These are phyloP conservation scores for Grammomys surdaster DNA, from an alignment of 2,113 vertebrate species.

Conservation along the genomic window DNA sequence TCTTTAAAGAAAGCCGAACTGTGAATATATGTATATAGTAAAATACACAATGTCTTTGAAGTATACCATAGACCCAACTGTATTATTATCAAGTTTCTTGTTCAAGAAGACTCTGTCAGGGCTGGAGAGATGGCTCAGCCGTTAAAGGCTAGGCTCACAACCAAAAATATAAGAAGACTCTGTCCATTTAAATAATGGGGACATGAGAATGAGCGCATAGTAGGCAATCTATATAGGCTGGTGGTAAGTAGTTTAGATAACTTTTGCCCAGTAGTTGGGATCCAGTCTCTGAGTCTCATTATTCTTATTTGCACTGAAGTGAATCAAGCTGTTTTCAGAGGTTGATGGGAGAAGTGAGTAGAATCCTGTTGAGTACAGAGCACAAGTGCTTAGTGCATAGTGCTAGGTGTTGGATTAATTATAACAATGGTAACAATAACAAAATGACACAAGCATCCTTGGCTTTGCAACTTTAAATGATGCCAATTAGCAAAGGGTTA, in stretches of 20 bases:
- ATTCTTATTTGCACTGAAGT: constrained; percentile 13
- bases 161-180: no score
- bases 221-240: background rate
- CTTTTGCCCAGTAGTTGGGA: background rate
- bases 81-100: constrained; percentile 59
- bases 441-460: background rate
- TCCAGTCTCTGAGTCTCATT: background rate
- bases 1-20: constrained; percentile 72
- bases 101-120: background rate
- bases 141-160: no score
- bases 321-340: background rate
- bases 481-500: background rate
- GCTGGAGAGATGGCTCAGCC: no score
- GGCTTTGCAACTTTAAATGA: background rate
- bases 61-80: constrained; percentile 53
- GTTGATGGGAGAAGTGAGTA: background rate
- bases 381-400: background rate
- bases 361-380: background rate
- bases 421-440: background rate
- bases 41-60: constrained; percentile 72
- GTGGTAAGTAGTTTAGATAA: background rate
- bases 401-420: background rate
- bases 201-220: background rate
- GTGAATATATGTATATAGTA: background rate
- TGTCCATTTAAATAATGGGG: constrained; percentile 16